Evolutionary conservation across 1,140 invertebrate species (phyloP), one percentile per base, ranked within the genome.

Genomic region (Tetramorium alpestre): DNA sequence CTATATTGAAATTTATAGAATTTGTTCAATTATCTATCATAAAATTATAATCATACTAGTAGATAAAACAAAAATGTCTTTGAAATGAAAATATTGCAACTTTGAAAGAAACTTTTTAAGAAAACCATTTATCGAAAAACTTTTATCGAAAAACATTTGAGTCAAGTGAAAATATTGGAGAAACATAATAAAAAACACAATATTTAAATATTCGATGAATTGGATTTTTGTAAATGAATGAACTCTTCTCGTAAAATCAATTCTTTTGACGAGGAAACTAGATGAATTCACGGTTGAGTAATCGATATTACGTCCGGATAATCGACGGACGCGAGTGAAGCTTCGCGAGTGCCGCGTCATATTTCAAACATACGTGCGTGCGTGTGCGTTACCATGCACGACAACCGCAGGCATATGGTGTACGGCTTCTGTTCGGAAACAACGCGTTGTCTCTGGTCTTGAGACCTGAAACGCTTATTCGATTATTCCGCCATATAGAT

Each of bases 401-500:
- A 92, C 89, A 44, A 81, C 92, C 90, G 80, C 87, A 84, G 87
- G 89, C 91, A 90, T 93, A 92, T 92, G 92, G 92, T 89, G 78
- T 94, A 94, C 72, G 94, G 94, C 94, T 94, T 95, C 94, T 93
- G 92, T 93, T 93, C 91, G 91, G 91, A 94, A 94, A 95, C 58
- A 60, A 41, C 75, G 44, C 80, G 18, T 60, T 60, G 54, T 49
- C 69, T 73, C 69, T 56, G 69, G 67, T 84, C 69, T 75, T 60
- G 54, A 84, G 51, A 75, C 41, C 10, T 60, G n/a, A 62, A 33
- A 84, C 25, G 44, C 44, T 33, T 33, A 33, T 33, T 33, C 33
- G 11, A 22, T 75, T 84, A 75, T 73, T 73, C 44, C 41, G 11
- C 13, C n/a, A 13, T 73, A 16, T 49, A 58, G 22, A 73, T 28